Evolutionary conservation across 1,140 invertebrate species (phyloP), one percentile per base, ranked within the genome.

Genomic region (Theocolax elegans): DNA sequence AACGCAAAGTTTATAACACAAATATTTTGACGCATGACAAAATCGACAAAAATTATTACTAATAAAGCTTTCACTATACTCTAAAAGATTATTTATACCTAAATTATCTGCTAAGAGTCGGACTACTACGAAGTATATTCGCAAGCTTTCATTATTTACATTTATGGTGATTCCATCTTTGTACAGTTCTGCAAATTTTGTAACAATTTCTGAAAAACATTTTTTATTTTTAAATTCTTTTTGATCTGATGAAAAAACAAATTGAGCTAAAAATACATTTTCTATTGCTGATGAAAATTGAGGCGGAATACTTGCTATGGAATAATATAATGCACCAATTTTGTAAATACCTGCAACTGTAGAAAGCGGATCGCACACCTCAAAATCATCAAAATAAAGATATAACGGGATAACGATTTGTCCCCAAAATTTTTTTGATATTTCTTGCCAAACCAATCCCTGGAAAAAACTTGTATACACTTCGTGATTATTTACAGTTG

Each of bases 331-430:
- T 35, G 4, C 31, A 10, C 31, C 31, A 35, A 35, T 10, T 35
- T 35, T 35, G 10, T 35, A 35, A 35, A 35, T 35, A 6, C 31
- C 31, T 12, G 65, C 48, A 38, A 68, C 60, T 17, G 60, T 68
- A 6, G 64, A 66, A n/a, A 75, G 46, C 19, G 53, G 38, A 67
- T 75, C 63, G 29, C 64, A 40, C 2, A 67, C 58, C 38, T 73
- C 74, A 58, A 75, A 73, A 63, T 75, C 74, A 60, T 75, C 74
- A 23, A 72, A 67, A 64, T 67, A 75, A 8, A 75, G 48, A 9
- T 60, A 59, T 48, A 74, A 42, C 17, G 72, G 67, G 3, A 72
- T 35, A 35, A 35, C 4, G 10, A 35, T 35, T 10, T 35, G 4
- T 6, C 10, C 10, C 10, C 10, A 6, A 35, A 35, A 35, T 4